These are phyloP conservation scores for Cactoblastis cactorum DNA, from an alignment of 2,888 invertebrate species.

Conservation along the genomic window DNA sequence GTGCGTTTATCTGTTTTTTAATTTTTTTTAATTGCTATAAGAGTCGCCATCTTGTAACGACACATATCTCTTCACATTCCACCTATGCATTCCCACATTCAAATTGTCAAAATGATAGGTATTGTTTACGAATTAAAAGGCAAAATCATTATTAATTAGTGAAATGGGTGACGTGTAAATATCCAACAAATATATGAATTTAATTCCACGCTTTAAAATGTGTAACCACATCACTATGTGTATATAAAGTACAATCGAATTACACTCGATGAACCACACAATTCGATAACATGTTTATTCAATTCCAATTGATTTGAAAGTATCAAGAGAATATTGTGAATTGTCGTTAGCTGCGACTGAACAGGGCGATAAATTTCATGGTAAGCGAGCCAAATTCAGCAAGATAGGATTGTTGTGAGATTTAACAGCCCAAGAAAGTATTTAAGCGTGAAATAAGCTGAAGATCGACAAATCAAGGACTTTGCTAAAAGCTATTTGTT, in stretches of 20 bases:
- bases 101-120: no score
- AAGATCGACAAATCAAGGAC: not conserved
- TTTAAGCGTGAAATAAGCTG: constrained; percentile 9
- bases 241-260: not conserved
- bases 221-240: not conserved
- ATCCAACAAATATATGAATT: not conserved
- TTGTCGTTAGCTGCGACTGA: not conserved
- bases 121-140: no score
- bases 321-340: not conserved
- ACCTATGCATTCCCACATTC: no score
- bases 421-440: not conserved
- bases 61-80: no score
- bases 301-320: constrained; percentile 10
- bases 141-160: no score
- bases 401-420: constrained; percentile 3
- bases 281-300: constrained; percentile 6
- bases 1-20: no score
- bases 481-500: not conserved
- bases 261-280: constrained; percentile 7
- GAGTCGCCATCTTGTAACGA: no score
- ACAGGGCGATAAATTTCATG: constrained; percentile 8
- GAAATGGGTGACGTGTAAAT: no score
- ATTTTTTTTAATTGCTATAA: no score
- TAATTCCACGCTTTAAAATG: not conserved
- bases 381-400: constrained; percentile 2